Percentiles rank a stretch among this genome's conserved stretches.
These are phyloP conservation scores for Entomobrya proxima DNA, from an alignment of 2,888 invertebrate genomes.

Conservation along the genomic window DNA sequence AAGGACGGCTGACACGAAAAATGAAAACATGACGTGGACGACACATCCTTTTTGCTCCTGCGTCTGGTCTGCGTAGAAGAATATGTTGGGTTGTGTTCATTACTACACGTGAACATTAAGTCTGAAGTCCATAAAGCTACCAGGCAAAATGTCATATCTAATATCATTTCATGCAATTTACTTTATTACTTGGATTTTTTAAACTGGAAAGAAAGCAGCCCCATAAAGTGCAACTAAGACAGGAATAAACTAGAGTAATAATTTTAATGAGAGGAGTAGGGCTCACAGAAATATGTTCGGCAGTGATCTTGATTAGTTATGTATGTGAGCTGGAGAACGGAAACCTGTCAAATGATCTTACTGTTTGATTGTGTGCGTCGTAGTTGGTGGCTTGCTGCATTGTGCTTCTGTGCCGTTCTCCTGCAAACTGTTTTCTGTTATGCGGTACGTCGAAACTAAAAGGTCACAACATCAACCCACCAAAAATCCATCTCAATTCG, in stretches of 20 bases:
- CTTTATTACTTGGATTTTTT: background rate
- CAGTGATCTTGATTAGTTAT: slow-evolving; percentile 26
- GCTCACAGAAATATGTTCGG: slow-evolving; percentile 2
- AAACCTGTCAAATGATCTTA: slow-evolving; percentile 48
- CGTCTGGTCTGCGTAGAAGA: background rate
- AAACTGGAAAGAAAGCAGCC: background rate
- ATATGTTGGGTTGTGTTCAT: background rate
- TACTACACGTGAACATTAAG: too few species aligned
- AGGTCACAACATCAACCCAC: slow-evolving; percentile 26
- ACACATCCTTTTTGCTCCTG: slow-evolving; percentile 50
- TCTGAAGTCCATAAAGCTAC: too few species aligned
- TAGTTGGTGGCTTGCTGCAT: too few species aligned
- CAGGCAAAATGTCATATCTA: too few species aligned
- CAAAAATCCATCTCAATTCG: background rate
- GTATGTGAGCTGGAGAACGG: background rate
- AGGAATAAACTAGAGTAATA: background rate
- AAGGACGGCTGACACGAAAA: slow-evolving; percentile 1
- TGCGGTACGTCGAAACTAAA: background rate
- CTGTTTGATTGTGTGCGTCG: background rate
- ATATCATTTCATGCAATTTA: background rate
- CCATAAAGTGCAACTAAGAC: background rate
- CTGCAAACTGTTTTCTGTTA: background rate
- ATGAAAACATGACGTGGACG: slow-evolving; percentile 48
- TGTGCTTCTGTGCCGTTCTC: too few species aligned
- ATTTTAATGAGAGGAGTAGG: background rate